Base-by-base conservation (phyloP, 2,888 invertebrate genomes). In the Pseudoips prasinana region DNA sequence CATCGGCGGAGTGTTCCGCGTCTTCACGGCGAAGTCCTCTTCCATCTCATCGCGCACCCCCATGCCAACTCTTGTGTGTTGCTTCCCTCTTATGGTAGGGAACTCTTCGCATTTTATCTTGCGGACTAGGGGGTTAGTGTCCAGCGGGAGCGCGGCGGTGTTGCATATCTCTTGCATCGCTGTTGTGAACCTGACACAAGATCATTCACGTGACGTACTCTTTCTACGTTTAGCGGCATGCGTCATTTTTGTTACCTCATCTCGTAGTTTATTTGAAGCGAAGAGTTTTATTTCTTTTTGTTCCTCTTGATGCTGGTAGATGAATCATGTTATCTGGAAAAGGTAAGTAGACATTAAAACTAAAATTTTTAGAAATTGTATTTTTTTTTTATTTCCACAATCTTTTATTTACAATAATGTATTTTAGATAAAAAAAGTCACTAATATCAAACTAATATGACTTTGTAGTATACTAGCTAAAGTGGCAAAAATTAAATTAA, bases 1-100 rank as follows among this genome's bases (percentile, higher is more conserved):
- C 87, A 90, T 92, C 56, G 93, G 93, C 65, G 93, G 92, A 66
- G 92, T 91, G 64, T 92, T 91, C 79, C 93, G 89, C 88, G 92
- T 92, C 89, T 93, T 93, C 80, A 91, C 92, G 65, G 91, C 89
- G 62, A 91, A 92, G 71, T 91, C 90, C 71, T 92, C 92, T 76
- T 92, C 92, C 87, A 90, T 84, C 36, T 90, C 90, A 74, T 90
- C 90, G 54, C 86, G 89, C 69, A 90, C 87, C 75, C 86, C 84
- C 85, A 87, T 86, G 48, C 87, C 87, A 61, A 81, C 73, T 78
- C 87, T 79, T 46, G 74, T 52, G 39, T 79, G 69, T 61, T 80
- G 85, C 67, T 85, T 88, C 58, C 84, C 84, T 73, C 87, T 77
- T 59, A 88, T 76, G 19, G 74, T 41, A 36, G 88, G 87, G 62